Evolutionary conservation across 2,888 invertebrate species (phyloP), one percentile per base, ranked within the genome.

Genomic region (Clepsis dumicolana): DNA sequence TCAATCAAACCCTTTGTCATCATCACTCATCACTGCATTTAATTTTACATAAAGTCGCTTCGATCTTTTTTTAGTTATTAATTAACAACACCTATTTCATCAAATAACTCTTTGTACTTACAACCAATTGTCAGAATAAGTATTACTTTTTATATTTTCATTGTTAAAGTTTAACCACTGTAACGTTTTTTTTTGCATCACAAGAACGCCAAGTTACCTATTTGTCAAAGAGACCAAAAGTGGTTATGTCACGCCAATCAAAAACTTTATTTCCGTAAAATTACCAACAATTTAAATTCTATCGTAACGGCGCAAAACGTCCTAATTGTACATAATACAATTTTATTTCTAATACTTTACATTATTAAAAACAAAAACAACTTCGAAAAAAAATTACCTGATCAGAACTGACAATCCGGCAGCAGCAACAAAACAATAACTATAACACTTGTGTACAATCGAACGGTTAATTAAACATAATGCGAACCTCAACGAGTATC

Each of bases 381-480:
- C 52, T 52, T 62, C 52, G 73, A 61, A 48, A 44, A 54, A 53
- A 70, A 74, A 74, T 64, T 68, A 65, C 59, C 57, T 62, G 56
- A 44, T 65, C 80, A 74, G 68, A 75, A 79, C 78, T 75, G 75
- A 75, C 78, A 81, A 76, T 73, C 81, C 77, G 77, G n/a, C n/a
- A n/a, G n/a, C n/a, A 80, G 44, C 14, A 44, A 80, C 72, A 65
- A 56, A 70, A 67, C 32, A 81, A 86, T 81, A 81, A 76, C 86
- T 87, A 82, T 82, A 88, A 87, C 84, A 87, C 85, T 64, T 64
- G 68, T 89, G 89, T 82, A 86, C 87, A 87, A 88, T 85, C 85
- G 84, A 87, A 88, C 87, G 86, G 84, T 90, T 85, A 88, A 89
- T 90, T 87, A 88, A 90, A 91, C 92, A 92, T 91, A 90, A 90